Evolutionary conservation across 2,797 vertebrate species (phyloP).

Genomic region (Danio jaintianensis): DNA sequence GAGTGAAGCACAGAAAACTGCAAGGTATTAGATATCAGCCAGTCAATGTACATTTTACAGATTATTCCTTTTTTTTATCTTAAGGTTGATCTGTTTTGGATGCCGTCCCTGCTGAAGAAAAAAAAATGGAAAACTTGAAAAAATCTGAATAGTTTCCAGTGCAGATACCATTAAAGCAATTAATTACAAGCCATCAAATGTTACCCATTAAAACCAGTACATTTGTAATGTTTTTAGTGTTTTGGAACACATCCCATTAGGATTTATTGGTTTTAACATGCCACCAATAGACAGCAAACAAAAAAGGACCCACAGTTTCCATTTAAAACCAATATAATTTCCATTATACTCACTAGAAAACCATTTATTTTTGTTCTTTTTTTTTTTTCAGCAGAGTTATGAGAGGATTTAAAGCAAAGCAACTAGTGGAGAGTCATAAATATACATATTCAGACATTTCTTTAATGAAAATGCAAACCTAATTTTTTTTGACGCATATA

Average conservation of each 20-base stretch:
- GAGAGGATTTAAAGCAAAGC: constrained; percentile 93
- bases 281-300: too few species aligned
- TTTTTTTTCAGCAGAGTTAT: constrained; percentile 76
- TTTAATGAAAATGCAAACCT: constrained; percentile 89
- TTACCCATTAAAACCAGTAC: too few species aligned
- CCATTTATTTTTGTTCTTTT: constrained; percentile 22
- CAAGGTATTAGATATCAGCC: constrained; percentile 83
- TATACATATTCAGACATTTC: constrained; percentile 87
- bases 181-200: too few species aligned
- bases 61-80: constrained; percentile 73
- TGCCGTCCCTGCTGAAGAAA: neutral
- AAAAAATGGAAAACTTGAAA: too few species aligned
- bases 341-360: too few species aligned
- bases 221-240: too few species aligned
- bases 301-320: too few species aligned
- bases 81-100: constrained; percentile 43
- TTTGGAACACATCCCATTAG: too few species aligned
- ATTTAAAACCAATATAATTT: too few species aligned
- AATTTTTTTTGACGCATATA: constrained; percentile 70
- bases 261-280: too few species aligned
- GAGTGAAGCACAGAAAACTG: constrained; percentile 79
- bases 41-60: constrained; percentile 85
- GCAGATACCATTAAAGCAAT: too few species aligned
- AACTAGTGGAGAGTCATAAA: constrained; percentile 89
- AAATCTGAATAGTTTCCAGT: too few species aligned